Evolutionary conservation across 2,888 invertebrate genomes (phyloP).

Genomic region (Hipparchia sbordonii): DNA sequence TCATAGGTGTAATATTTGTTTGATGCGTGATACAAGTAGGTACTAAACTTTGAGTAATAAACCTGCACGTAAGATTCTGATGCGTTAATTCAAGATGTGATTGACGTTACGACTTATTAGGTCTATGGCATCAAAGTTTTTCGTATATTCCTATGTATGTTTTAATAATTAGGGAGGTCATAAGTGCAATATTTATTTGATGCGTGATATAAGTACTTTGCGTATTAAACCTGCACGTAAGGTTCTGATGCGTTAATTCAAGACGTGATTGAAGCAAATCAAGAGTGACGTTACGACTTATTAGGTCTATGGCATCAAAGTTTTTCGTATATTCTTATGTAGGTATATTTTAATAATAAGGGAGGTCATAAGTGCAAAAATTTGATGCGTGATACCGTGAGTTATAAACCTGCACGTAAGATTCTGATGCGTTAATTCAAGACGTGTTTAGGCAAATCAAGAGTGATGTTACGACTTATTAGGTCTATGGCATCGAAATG

Average conservation of each 20-base stretch:
- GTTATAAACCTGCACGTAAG: no score
- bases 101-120: not conserved
- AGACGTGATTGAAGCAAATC: no score
- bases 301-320: no score
- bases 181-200: slow-evolving; percentile 6
- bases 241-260: slow-evolving; percentile 23
- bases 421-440: slow-evolving; percentile 17
- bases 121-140: not conserved
- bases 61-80: not conserved
- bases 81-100: slow-evolving; percentile 16
- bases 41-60: not conserved
- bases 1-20: slow-evolving; percentile 3
- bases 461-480: no score
- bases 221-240: no score
- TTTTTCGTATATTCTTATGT: not conserved
- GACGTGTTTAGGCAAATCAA: not conserved
- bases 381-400: not conserved
- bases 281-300: no score
- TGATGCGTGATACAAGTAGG: not conserved
- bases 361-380: not conserved
- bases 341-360: not conserved
- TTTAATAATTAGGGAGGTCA: not conserved
- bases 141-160: not conserved
- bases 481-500: no score
- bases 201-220: slow-evolving; percentile 6